phyloP scores from a whole-genome alignment of 2,888 invertebrate species.

The Ectemnius lituratus region DNA sequence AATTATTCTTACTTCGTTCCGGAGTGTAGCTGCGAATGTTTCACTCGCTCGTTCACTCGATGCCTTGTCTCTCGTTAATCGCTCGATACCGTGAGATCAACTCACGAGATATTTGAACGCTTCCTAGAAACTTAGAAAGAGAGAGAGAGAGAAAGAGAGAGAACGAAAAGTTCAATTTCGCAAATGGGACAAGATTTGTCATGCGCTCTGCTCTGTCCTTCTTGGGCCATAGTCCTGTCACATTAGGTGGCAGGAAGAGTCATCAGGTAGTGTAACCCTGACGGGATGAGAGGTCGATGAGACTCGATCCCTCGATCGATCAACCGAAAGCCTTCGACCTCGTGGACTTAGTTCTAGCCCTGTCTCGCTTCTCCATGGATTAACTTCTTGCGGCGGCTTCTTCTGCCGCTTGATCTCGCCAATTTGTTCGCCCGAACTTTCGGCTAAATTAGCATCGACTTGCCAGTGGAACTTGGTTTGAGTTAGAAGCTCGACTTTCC shows the following conservation, averaged over 20 bases:
- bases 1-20: conserved; percentile 1
- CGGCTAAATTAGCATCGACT: conserved; percentile 52
- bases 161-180: conserved; percentile 12
- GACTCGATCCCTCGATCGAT: conserved; percentile 63
- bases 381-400: conserved; percentile 61
- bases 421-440: conserved; percentile 64
- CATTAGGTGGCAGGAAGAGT: conserved; percentile 28
- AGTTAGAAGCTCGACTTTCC: too few species aligned
- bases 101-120: too few species aligned
- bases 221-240: neutral
- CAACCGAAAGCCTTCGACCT: conserved; percentile 62
- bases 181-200: conserved; percentile 42
- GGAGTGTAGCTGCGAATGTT: neutral
- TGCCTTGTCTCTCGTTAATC: neutral
- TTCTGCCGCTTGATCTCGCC: conserved; percentile 63
- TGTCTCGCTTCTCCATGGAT: conserved; percentile 54
- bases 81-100: neutral
- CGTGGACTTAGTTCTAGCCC: conserved; percentile 46
- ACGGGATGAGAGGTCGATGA: conserved; percentile 44
- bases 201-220: conserved; percentile 19
- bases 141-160: neutral
- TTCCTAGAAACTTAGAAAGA: too few species aligned
- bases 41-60: neutral
- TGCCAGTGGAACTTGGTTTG: neutral
- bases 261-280: conserved; percentile 7